Conservation (phyloP, 2,797 vertebrate species). For the Enoplosus armatus region DNA sequence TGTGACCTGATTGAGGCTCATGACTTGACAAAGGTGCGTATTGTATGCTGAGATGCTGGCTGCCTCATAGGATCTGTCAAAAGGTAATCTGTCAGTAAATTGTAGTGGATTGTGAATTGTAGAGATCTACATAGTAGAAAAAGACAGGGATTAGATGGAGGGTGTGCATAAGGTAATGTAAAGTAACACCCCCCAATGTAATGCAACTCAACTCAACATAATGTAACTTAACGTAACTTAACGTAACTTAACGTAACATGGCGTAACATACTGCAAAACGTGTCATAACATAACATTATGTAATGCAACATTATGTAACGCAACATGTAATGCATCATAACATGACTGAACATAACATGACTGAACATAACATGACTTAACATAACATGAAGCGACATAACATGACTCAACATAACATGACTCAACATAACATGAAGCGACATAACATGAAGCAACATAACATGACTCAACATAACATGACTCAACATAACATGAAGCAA, state of each 20-base stretch:
- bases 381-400: too few relatives aligned
- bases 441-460: too few relatives aligned
- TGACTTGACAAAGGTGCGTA: slow-evolving; percentile 23
- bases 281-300: too few relatives aligned
- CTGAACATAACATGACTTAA: neutral
- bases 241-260: neutral
- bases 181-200: neutral
- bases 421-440: too few relatives aligned
- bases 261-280: neutral
- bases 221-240: neutral
- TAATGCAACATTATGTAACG: neutral
- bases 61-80: slow-evolving; percentile 34
- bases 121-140: slow-evolving; percentile 28
- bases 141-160: slow-evolving; percentile 32
- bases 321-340: neutral
- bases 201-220: neutral
- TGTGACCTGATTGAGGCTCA: slow-evolving; percentile 41
- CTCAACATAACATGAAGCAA: neutral
- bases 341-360: too few relatives aligned
- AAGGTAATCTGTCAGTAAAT: slow-evolving; percentile 31
- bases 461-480: neutral
- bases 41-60: slow-evolving; percentile 22
- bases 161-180: neutral
- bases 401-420: neutral
- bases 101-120: slow-evolving; percentile 38